Conservation (phyloP, 1,140 invertebrate species). For the Magallana gigas region DNA sequence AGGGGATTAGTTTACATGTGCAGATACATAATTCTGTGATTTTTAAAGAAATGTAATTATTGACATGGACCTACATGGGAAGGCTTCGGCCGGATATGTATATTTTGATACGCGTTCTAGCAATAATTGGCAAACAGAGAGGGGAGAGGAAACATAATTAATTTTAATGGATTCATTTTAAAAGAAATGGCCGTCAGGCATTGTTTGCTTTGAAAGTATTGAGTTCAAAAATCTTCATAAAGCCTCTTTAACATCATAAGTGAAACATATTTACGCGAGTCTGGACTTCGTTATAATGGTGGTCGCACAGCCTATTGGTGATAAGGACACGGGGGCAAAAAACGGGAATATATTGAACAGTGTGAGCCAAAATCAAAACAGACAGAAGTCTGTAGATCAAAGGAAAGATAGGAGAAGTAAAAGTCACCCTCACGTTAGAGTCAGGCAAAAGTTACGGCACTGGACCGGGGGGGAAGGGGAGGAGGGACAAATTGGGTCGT, state of each 20-base stretch:
- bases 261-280: conserved; percentile 5
- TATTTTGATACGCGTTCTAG: conserved; percentile 10
- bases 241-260: background rate
- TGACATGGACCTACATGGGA: background rate
- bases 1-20: conserved; percentile 10
- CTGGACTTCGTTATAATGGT: background rate
- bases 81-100: background rate
- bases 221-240: conserved; percentile 3
- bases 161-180: conserved; percentile 20
- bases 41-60: conserved; percentile 39
- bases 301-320: background rate
- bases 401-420: conserved; percentile 18
- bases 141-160: background rate
- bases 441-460: background rate
- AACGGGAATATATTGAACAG: background rate
- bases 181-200: background rate
- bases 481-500: background rate
- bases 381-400: background rate
- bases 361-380: background rate
- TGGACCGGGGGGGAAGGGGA: background rate
- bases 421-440: conserved; percentile 18
- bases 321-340: background rate
- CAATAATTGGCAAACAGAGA: conserved; percentile 14
- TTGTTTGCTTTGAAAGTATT: conserved; percentile 2
- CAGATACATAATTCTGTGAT: conserved; percentile 27